Conservation (phyloP, 2,888 invertebrate genomes). For the Meandrusa payeni region DNA sequence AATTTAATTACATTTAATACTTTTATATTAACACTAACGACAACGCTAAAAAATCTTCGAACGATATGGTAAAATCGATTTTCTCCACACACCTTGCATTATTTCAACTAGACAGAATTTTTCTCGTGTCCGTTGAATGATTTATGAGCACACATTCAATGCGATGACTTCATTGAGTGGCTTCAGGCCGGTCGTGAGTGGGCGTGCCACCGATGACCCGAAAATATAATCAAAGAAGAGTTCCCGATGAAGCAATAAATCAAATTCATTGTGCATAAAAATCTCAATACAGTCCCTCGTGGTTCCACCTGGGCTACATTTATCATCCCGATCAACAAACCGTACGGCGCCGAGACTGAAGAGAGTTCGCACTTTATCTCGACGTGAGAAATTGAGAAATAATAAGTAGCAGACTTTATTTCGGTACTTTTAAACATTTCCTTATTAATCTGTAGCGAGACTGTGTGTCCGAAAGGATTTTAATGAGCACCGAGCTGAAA, state of each 20-base stretch:
- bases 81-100: conserved; percentile 43
- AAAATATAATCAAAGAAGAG: conserved; percentile 56
- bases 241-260: conserved; percentile 72
- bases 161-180: conserved; percentile 69
- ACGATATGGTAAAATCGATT: conserved; percentile 25
- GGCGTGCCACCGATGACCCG: conserved; percentile 63
- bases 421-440: conserved; percentile 27
- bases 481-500: conserved; percentile 4
- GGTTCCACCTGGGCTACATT: conserved; percentile 44
- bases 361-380: conserved; percentile 35
- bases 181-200: conserved; percentile 72
- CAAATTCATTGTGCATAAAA: conserved; percentile 62
- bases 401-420: conserved; percentile 30
- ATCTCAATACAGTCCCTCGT: conserved; percentile 59
- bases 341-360: conserved; percentile 28
- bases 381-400: conserved; percentile 34
- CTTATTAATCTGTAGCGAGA: conserved; percentile 25
- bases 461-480: conserved; percentile 22
- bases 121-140: conserved; percentile 43
- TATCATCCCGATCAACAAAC: conserved; percentile 53
- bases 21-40: background rate
- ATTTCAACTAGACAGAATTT: conserved; percentile 58
- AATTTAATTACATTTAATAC: no score
- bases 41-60: conserved; percentile 25
- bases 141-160: conserved; percentile 66